These are phyloP conservation scores for Popillia japonica DNA, from an alignment of 1,140 invertebrate genomes.

Conservation along the genomic window DNA sequence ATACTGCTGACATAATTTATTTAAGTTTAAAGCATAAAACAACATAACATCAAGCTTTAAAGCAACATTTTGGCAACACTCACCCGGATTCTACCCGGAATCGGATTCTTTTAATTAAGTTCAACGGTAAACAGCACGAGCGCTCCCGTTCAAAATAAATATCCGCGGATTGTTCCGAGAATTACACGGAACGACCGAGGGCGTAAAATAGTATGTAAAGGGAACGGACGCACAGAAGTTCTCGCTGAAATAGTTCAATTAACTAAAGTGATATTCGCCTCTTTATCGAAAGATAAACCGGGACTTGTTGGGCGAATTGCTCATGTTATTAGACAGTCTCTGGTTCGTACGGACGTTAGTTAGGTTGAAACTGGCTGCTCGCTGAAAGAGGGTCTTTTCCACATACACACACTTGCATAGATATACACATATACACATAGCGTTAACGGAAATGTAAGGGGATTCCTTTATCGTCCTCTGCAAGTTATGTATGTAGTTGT, in stretches of 20 bases:
- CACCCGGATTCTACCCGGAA: neutral
- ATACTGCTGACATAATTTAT: no score
- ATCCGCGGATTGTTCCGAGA: neutral
- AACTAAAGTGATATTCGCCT: slow-evolving; percentile 34
- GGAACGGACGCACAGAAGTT: neutral
- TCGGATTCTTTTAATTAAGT: neutral
- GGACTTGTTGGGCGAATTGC: slow-evolving; percentile 1
- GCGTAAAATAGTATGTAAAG: neutral
- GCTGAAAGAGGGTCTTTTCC: neutral
- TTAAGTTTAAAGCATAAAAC: no score
- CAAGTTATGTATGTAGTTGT: neutral
- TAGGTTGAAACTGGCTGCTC: neutral
- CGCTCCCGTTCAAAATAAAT: neutral
- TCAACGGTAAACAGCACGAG: neutral
- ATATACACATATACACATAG: neutral
- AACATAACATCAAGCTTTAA: no score
- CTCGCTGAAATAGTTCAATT: slow-evolving; percentile 24
- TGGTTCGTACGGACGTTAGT: neutral
- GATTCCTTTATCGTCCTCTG: neutral
- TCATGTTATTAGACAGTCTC: neutral
- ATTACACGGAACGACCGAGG: neutral
- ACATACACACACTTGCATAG: neutral
- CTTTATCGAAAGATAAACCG: slow-evolving; percentile 18
- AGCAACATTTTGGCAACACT: neutral
- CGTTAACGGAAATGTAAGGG: neutral